Evolutionary conservation across 2,113 vertebrate species (phyloP), one percentile per base, ranked within the genome.

Genomic region (Piliocolobus tephrosceles): DNA sequence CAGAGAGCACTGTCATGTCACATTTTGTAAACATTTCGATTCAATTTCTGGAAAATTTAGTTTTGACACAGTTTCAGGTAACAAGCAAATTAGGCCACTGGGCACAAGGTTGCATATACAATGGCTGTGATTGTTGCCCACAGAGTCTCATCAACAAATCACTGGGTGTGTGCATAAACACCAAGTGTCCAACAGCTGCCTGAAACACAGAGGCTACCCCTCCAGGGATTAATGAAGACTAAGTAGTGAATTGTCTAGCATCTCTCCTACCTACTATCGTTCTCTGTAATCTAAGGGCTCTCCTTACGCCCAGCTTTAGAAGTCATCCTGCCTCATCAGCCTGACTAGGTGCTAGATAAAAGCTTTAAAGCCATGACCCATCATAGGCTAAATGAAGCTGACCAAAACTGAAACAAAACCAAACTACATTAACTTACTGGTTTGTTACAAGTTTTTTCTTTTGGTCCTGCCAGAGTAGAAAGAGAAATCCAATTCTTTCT

Each of bases 1-100:
- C 58, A 90, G 47, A 0, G 0, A 64, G 47, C 35, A n/a, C 0
- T 1, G 73, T 85, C 45, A 43, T 3, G 3, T 81, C 78, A 86
- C 0, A 2, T 6, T 95, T 35, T 81, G 82, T 75, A 92, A 97
- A 93, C 64, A 25, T 8, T 16, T 4, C 73, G 23, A 79, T 27
- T 81, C 82, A n/a, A 79, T 32, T 79, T 80, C 88, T 27, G 22
- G 27, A 61, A 92, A 92, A 66, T 57, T 25, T 43, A 57, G 16
- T 66, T 93, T 18, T 58, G 70, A 87, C n/a, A 89, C 23, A 3
- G 0, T 82, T 86, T 92, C 79, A 72, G 66, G 40, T 81, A 52
- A 45, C 47, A 79, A 2, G 0, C 96, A 92, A 96, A 38, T 8
- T 0, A 2, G 64, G 80, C 25, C 47, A 89, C 17, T 27, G 52